Base-by-base conservation (phyloP, 2,888 invertebrate species). In the Mythimna vitellina region DNA sequence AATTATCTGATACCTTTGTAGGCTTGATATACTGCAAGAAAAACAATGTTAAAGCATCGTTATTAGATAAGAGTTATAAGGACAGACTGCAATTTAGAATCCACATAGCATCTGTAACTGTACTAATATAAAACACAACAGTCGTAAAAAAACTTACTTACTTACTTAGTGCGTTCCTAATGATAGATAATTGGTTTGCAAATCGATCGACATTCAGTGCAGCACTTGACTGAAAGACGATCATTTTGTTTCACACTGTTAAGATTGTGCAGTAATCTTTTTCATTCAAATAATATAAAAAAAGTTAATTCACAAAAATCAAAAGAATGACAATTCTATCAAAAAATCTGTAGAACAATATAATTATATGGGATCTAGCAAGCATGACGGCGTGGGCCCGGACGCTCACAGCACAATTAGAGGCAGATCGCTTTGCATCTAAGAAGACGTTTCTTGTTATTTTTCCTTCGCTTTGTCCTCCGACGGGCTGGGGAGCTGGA, bases 381-480 rank as follows among this genome's bases (percentile, higher is more conserved):
- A 80, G 78, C 78, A 78, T 78, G 73, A 29, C 70, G 73, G 58
- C 72, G 63, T 65, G 73, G 65, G 67, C 69, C 76, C 63, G 68
- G 63, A 64, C 79, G 82, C 86, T 88, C 86, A 62, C 86, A 80
- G 86, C 80, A 88, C 93, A 92, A 93, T 93, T 93, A 93, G 86
- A 87, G 86, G 83, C 83, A 90, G 94, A 95, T 95, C 94, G 90
- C 93, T 94, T 92, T 88, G 91, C 91, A 90, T 93, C 91, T 90
- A 87, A 91, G 92, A 90, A 93, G 93, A 93, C 94, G 92, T 91
- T 93, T 92, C 93, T 92, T 94, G 93, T 94, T 94, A 94, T 94
- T 94, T 93, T 93, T 92, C 90, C 89, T 86, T 80, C 71, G 81
- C 80, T 85, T 72, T 83, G 85, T 85, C 74, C 74, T 83, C 76